These are phyloP conservation scores for Scortum barcoo DNA, from an alignment of 2,113 vertebrate species.

Conservation along the genomic window DNA sequence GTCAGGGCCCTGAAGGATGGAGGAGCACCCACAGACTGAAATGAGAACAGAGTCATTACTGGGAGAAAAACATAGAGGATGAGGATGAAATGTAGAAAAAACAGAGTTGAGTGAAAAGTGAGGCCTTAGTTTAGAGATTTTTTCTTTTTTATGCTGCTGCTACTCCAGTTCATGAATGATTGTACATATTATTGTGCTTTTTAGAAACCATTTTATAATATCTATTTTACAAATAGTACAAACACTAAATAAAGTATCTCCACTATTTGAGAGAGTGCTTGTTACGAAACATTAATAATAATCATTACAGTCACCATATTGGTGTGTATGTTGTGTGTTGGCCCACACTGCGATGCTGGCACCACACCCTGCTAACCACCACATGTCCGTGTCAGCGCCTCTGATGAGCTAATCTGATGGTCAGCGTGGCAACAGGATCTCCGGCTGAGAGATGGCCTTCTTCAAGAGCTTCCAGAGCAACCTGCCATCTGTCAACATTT, in stretches of 20 bases:
- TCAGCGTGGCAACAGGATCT: conserved; percentile 38
- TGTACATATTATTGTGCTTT: not conserved
- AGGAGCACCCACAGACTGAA: not conserved
- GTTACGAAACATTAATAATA: not conserved
- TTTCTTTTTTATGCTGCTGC: not conserved
- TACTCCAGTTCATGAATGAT: not conserved
- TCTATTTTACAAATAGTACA: not conserved
- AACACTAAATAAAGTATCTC: no score
- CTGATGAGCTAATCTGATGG: conserved; percentile 67
- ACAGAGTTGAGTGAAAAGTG: not conserved
- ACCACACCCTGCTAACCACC: conserved; percentile 53
- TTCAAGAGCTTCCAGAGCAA: conserved; percentile 93
- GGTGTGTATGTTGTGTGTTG: conserved; percentile 1
- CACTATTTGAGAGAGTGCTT: not conserved
- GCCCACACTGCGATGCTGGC: conserved; percentile 24
- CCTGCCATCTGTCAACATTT: conserved; percentile 90
- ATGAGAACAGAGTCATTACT: not conserved
- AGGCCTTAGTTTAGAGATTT: not conserved
- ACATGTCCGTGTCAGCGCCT: conserved; percentile 69
- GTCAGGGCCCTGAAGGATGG: no score
- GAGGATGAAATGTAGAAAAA: not conserved
- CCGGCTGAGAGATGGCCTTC: conserved; percentile 89
- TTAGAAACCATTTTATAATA: not conserved
- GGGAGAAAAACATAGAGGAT: not conserved
- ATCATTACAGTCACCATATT: conserved; percentile 3